phyloP scores from a whole-genome alignment of 2,797 vertebrate genomes.

The Calcarius lapponicus region DNA sequence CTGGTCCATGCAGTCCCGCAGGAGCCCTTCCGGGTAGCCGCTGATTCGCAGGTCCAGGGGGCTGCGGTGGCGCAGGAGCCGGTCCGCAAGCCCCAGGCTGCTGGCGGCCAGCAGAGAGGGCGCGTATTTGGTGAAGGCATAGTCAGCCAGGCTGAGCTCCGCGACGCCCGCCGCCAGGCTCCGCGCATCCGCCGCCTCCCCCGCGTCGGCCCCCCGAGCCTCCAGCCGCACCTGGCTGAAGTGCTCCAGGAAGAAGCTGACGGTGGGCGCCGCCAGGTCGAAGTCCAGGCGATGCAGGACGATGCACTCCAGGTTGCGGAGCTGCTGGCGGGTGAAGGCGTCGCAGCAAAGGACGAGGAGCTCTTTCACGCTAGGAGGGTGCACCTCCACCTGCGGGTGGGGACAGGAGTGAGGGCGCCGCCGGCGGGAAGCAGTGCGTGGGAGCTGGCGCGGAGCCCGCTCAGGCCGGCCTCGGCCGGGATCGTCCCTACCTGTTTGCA shows the following conservation, averaged over 20 bases:
- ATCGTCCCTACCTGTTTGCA: conserved; percentile 86
- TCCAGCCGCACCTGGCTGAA: conserved; percentile 75
- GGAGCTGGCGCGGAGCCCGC: too few relatives aligned
- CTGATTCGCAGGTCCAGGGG: conserved; percentile 50
- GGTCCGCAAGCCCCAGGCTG: conserved; percentile 82
- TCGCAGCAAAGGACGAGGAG: conserved; percentile 88
- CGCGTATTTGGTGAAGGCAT: conserved; percentile 85
- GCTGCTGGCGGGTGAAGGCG: conserved; percentile 87
- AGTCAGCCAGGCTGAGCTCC: conserved; percentile 91
- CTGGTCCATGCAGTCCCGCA: conserved; percentile 83
- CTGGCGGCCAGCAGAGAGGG: conserved; percentile 88
- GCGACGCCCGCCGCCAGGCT: conserved; percentile 82
- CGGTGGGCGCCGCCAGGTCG: conserved; percentile 84
- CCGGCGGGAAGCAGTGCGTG: not conserved
- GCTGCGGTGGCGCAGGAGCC: conserved; percentile 69
- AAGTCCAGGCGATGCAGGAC: conserved; percentile 87
- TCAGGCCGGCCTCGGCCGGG: too few relatives aligned
- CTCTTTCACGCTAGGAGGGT: conserved; percentile 84
- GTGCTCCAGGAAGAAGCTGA: conserved; percentile 90
- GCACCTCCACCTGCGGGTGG: conserved; percentile 87
- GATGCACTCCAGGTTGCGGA: conserved; percentile 91
- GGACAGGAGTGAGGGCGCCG: not conserved
- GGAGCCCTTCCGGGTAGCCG: conserved; percentile 59
- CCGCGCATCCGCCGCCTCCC: conserved; percentile 65
- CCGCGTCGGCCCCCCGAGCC: not conserved